phyloP scores from a whole-genome alignment of 1,140 invertebrate species.

The Zaprionus nigranus region DNA sequence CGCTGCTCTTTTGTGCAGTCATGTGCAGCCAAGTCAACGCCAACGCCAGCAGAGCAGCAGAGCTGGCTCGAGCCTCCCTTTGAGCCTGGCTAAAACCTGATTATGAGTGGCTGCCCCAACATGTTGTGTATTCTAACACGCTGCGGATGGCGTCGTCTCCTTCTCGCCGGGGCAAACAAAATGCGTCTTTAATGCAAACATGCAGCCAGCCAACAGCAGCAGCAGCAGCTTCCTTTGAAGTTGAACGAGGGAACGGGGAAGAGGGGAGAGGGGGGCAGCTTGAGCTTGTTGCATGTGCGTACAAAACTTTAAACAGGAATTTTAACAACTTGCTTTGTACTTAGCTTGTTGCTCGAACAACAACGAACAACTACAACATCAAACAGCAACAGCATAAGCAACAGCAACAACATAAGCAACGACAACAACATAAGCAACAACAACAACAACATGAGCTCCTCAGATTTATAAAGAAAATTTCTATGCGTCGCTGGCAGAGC shows the following conservation, averaged over 20 bases:
- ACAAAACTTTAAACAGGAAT: slow-evolving; percentile 83
- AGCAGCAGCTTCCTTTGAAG: slow-evolving; percentile 71
- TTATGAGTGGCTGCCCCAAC: slow-evolving; percentile 74
- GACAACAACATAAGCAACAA: slow-evolving; percentile 45
- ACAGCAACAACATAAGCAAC: slow-evolving; percentile 51
- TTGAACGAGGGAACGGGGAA: slow-evolving; percentile 24
- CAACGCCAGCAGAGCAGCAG: slow-evolving; percentile 43
- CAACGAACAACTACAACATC: slow-evolving; percentile 50
- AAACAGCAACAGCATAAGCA: slow-evolving; percentile 53
- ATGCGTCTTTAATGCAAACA: slow-evolving; percentile 82
- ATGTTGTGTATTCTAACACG: slow-evolving; percentile 82
- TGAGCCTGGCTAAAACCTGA: slow-evolving; percentile 74
- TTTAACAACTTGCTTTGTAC: slow-evolving; percentile 83
- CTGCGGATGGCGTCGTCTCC: slow-evolving; percentile 68
- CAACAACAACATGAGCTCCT: slow-evolving; percentile 39
- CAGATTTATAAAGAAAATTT: slow-evolving; percentile 81
- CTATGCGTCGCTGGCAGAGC: slow-evolving; percentile 66
- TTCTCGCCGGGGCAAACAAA: slow-evolving; percentile 66
- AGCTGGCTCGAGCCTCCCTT: slow-evolving; percentile 21
- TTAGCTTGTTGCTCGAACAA: slow-evolving; percentile 68
- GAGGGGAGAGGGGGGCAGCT: slow-evolving; percentile 9
- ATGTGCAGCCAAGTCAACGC: slow-evolving; percentile 68
- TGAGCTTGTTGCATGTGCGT: slow-evolving; percentile 73
- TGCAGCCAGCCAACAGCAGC: slow-evolving; percentile 58
- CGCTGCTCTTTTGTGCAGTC: slow-evolving; percentile 67